Evolutionary conservation across 1,140 invertebrate species (phyloP).

Genomic region (Potamilus streckersoni): DNA sequence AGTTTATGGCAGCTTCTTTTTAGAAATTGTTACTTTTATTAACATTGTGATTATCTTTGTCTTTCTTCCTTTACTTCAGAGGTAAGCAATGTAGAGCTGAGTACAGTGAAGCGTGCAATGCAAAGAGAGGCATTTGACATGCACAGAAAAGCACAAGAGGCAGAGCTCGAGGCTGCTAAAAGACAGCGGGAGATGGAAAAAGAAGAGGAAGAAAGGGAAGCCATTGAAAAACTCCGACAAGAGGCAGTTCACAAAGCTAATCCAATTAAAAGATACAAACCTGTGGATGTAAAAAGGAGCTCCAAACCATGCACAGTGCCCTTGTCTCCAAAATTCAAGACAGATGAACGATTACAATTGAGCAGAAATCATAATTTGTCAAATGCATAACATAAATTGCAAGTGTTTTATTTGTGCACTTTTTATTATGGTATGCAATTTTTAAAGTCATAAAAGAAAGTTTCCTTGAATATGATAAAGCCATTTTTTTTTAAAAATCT

Average conservation of each 20-base stretch:
- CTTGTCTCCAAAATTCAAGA: slow-evolving; percentile 64
- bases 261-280: slow-evolving; percentile 65
- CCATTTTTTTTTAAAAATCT: too few species aligned
- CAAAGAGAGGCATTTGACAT: slow-evolving; percentile 69
- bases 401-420: background rate
- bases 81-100: slow-evolving; percentile 67
- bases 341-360: slow-evolving; percentile 41
- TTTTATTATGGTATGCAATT: background rate
- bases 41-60: background rate
- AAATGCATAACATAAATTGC: background rate
- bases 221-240: slow-evolving; percentile 59
- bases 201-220: slow-evolving; percentile 64
- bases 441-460: too few species aligned
- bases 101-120: slow-evolving; percentile 68
- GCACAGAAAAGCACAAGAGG: slow-evolving; percentile 65
- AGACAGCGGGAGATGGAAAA: slow-evolving; percentile 42
- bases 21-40: too few species aligned
- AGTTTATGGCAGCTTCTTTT: too few species aligned
- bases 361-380: slow-evolving; percentile 3
- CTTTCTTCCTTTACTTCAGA: slow-evolving; percentile 42
- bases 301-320: slow-evolving; percentile 64
- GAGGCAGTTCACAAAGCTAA: slow-evolving; percentile 68
- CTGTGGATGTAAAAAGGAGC: slow-evolving; percentile 62
- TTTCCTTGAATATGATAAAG: too few species aligned
- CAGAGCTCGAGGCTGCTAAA: slow-evolving; percentile 57